Evolutionary conservation across 2,797 vertebrate genomes (phyloP).

Genomic region (Enteromius treurensis): DNA sequence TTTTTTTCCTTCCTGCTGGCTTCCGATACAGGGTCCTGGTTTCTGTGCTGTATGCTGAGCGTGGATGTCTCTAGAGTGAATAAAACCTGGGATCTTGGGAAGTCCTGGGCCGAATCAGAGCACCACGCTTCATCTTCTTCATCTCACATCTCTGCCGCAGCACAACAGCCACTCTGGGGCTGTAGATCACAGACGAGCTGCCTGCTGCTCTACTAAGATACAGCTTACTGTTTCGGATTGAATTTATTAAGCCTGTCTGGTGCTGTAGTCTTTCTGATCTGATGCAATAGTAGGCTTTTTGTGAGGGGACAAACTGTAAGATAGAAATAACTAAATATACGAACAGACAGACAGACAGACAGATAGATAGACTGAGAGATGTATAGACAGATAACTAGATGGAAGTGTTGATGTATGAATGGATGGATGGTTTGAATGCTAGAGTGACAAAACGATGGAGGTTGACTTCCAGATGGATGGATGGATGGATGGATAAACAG

Average conservation of each 20-base stretch:
- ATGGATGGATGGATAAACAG: background rate
- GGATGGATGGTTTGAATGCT: background rate
- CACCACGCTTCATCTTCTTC: constrained; percentile 34
- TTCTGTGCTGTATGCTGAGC: constrained; percentile 21
- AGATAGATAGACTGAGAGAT: background rate
- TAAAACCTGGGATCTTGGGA: constrained; percentile 17
- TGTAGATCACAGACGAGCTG: constrained; percentile 45
- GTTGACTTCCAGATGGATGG: background rate
- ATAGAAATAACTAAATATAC: background rate
- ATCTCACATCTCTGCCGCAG: constrained; percentile 25
- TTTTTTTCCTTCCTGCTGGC: constrained; percentile 5
- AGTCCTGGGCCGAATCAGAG: constrained; percentile 32
- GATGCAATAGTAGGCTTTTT: constrained; percentile 21
- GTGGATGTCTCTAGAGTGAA: constrained; percentile 16
- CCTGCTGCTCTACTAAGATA: constrained; percentile 44
- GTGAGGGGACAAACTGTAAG: background rate
- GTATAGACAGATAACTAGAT: background rate
- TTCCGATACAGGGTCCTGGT: constrained; percentile 6
- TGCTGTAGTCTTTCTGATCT: constrained; percentile 22
- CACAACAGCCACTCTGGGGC: constrained; percentile 25
- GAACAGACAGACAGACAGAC: background rate
- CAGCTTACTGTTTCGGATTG: constrained; percentile 30
- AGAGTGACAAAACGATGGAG: no score
- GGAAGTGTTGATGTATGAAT: no score
- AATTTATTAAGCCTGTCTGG: constrained; percentile 42